These are phyloP conservation scores for Pollicipes pollicipes DNA, from an alignment of 1,140 invertebrate species.

Conservation along the genomic window DNA sequence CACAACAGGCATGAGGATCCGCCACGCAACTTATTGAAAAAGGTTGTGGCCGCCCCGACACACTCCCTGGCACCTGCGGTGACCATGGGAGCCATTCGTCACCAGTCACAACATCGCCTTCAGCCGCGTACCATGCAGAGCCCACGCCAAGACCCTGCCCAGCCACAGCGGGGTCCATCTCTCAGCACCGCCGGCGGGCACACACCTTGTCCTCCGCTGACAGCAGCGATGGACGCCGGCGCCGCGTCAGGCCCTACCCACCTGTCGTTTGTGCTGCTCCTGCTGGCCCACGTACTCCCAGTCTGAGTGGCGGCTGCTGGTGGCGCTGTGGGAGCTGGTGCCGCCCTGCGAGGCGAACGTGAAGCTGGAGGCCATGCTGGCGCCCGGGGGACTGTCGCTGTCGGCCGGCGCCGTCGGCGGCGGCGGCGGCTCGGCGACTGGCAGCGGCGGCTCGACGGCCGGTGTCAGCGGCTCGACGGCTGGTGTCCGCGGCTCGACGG, in stretches of 20 bases:
- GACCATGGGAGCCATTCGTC: too few relatives aligned
- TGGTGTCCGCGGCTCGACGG: too few relatives aligned
- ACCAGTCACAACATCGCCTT: neutral
- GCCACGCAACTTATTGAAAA: too few relatives aligned
- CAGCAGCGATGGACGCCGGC: neutral
- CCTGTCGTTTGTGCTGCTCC: too few relatives aligned
- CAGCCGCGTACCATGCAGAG: neutral
- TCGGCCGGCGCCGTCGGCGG: too few relatives aligned
- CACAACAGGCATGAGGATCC: too few relatives aligned
- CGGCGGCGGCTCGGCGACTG: neutral
- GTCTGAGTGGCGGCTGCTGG: neutral
- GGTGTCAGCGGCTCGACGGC: too few relatives aligned
- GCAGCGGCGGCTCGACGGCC: neutral
- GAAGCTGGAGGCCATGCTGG: neutral
- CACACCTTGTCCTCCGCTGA: neutral
- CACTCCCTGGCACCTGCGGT: too few relatives aligned
- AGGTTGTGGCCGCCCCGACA: too few relatives aligned
- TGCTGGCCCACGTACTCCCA: slow-evolving; percentile 1
- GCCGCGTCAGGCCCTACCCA: neutral
- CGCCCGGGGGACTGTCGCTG: neutral
- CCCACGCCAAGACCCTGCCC: too few relatives aligned
- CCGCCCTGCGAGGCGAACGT: neutral
- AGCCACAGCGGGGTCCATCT: too few relatives aligned
- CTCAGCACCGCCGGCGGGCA: too few relatives aligned
- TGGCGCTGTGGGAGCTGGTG: neutral